These are phyloP conservation scores for Parasteatoda tepidariorum DNA, from an alignment of 1,140 invertebrate genomes.

Conservation along the genomic window DNA sequence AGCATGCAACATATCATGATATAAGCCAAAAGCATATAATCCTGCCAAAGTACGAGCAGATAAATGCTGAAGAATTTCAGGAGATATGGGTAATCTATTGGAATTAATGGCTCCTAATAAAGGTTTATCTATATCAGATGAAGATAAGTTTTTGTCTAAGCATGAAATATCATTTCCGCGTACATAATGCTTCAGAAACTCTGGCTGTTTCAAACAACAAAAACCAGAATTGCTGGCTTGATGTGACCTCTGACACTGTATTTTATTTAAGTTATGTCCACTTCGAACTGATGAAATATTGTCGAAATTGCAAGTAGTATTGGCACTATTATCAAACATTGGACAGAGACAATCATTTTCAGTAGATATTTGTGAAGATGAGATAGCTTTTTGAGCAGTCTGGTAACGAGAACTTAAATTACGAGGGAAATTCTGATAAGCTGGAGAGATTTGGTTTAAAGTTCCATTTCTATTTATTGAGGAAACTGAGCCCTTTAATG, in stretches of 20 bases:
- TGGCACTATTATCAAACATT: slow-evolving; percentile 14
- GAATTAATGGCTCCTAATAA: slow-evolving; percentile 20
- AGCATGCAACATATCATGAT: slow-evolving; percentile 36
- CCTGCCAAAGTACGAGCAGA: slow-evolving; percentile 46
- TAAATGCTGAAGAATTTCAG: slow-evolving; percentile 49
- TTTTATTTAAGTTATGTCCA: slow-evolving; percentile 33
- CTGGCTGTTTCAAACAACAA: slow-evolving; percentile 25
- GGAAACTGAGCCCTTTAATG: background rate
- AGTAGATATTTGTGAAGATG: background rate
- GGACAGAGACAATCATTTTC: slow-evolving; percentile 33
- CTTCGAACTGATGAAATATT: background rate
- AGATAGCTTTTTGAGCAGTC: slow-evolving; percentile 11
- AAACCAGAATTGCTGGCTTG: slow-evolving; percentile 1
- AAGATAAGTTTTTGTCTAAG: slow-evolving; percentile 28
- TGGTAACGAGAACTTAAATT: slow-evolving; percentile 50
- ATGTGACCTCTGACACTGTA: slow-evolving; percentile 13
- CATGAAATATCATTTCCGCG: slow-evolving; percentile 11
- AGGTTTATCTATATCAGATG: slow-evolving; percentile 20
- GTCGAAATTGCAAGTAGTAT: background rate
- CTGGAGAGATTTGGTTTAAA: slow-evolving; percentile 24
- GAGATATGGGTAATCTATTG: slow-evolving; percentile 32
- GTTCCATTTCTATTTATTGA: slow-evolving; percentile 17
- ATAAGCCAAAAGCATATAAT: slow-evolving; percentile 42
- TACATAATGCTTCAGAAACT: slow-evolving; percentile 6
- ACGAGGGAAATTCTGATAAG: slow-evolving; percentile 59